phyloP scores from a whole-genome alignment of 2,797 vertebrate species.

The Prionace glauca region DNA sequence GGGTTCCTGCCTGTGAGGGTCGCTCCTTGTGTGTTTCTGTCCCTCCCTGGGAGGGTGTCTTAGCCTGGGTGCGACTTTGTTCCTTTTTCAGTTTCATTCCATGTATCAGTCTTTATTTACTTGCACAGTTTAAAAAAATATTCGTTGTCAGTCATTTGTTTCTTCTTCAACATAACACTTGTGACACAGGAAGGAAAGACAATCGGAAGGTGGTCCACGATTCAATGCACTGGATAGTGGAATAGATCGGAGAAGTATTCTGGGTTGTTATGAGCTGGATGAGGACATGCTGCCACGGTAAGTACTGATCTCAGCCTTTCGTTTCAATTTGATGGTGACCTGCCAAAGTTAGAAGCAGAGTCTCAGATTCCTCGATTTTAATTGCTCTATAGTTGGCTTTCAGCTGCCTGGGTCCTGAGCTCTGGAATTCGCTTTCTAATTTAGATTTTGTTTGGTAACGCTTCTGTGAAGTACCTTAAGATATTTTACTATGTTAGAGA shows the following conservation, averaged over 20 bases:
- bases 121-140: background rate
- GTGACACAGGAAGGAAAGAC: background rate
- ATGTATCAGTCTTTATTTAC: background rate
- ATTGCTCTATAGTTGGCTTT: background rate
- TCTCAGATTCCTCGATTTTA: background rate
- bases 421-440: background rate
- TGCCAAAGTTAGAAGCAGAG: background rate
- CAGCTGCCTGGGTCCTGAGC: background rate
- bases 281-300: conserved; percentile 12
- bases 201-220: background rate
- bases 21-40: no score
- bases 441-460: background rate
- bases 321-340: background rate
- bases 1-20: no score
- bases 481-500: background rate
- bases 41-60: no score
- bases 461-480: background rate
- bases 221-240: conserved; percentile 7
- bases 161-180: background rate
- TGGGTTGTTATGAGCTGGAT: background rate
- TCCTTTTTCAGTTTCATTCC: background rate
- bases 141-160: background rate
- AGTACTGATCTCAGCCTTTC: background rate
- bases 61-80: no score
- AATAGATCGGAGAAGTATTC: background rate